Evolutionary conservation across 1,140 invertebrate genomes (phyloP).

Genomic region (Drosophila sucinea): DNA sequence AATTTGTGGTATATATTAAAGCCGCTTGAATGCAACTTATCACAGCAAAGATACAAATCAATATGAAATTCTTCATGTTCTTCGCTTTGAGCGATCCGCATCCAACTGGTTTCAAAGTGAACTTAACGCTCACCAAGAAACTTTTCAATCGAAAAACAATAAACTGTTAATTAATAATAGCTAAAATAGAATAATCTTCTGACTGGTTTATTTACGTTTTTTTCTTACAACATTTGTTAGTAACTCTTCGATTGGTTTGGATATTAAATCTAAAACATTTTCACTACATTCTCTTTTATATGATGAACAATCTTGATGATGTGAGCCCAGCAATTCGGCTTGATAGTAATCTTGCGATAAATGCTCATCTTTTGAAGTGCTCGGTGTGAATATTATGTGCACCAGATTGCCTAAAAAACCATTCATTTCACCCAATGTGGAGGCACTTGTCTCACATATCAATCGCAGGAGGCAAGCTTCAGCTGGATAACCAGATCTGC

Average conservation of each 20-base stretch:
- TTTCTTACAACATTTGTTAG: slow-evolving; percentile 38
- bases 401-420: slow-evolving; percentile 72
- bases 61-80: slow-evolving; percentile 18
- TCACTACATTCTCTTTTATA: slow-evolving; percentile 75
- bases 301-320: slow-evolving; percentile 69
- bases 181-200: slow-evolving; percentile 24
- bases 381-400: slow-evolving; percentile 83
- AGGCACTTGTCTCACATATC: slow-evolving; percentile 76
- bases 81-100: slow-evolving; percentile 17
- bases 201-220: slow-evolving; percentile 58
- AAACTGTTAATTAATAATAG: slow-evolving; percentile 44
- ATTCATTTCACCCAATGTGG: slow-evolving; percentile 65
- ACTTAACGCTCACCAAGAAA: slow-evolving; percentile 24
- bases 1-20: slow-evolving; percentile 38
- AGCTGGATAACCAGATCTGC: slow-evolving; percentile 62
- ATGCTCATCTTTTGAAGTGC: slow-evolving; percentile 84
- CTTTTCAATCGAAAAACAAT: slow-evolving; percentile 23
- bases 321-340: slow-evolving; percentile 84
- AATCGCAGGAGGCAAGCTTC: slow-evolving; percentile 66
- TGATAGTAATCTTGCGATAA: slow-evolving; percentile 84
- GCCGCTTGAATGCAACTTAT: slow-evolving; percentile 16
- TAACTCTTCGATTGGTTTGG: slow-evolving; percentile 57
- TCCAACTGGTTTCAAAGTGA: slow-evolving; percentile 15
- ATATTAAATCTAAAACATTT: slow-evolving; percentile 71
- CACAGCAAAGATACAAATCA: slow-evolving; percentile 22